phyloP scores from a whole-genome alignment of 2,797 vertebrate genomes.

The Tamandua tetradactyla region DNA sequence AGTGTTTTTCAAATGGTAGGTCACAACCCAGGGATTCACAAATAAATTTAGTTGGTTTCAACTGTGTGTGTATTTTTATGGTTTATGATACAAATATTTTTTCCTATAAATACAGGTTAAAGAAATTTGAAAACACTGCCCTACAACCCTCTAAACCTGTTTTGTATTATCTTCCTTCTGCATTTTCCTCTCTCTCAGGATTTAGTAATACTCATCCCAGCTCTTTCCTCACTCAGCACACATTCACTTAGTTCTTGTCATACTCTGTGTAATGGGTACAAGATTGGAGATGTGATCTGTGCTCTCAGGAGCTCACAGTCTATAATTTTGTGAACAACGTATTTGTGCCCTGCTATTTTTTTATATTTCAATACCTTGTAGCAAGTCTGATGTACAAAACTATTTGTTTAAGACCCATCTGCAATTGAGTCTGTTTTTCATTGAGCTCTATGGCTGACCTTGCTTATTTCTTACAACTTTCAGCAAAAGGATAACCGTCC shows the following conservation, averaged over 20 bases:
- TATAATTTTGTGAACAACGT: not conserved
- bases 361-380: constrained; percentile 45
- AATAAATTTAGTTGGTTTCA: constrained; percentile 32
- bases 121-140: not conserved
- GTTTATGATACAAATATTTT: not conserved
- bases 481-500: constrained; percentile 47
- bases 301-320: not conserved
- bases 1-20: not conserved
- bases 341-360: constrained; percentile 6
- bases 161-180: not conserved
- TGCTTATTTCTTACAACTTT: constrained; percentile 41
- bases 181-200: not conserved
- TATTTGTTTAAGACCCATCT: constrained; percentile 8
- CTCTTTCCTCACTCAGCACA: not conserved
- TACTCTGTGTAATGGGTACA: not conserved
- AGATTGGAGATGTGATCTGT: not conserved
- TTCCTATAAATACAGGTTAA: not conserved
- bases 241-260: not conserved
- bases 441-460: constrained; percentile 48
- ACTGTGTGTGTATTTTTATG: not conserved
- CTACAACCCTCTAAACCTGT: not conserved
- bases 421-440: constrained; percentile 47
- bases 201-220: not conserved
- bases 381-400: not conserved
- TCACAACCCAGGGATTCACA: not conserved